A percentile compares a stretch with the other conserved stretches of the same genome.
Conservation (phyloP, 1,140 invertebrate species). For the Drosophila auraria region DNA sequence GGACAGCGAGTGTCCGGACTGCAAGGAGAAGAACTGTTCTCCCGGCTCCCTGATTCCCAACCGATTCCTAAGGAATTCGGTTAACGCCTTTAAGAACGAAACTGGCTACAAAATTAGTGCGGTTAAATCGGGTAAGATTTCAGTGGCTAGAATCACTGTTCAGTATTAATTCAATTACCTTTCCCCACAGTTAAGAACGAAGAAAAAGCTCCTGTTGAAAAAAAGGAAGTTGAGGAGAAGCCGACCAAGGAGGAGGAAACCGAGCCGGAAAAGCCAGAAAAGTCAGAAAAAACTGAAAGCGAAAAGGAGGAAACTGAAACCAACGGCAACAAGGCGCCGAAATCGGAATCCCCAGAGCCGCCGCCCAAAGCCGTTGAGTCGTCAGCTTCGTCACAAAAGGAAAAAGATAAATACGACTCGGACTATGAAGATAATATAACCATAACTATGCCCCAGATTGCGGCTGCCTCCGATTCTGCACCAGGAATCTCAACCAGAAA, state of each 20-base stretch:
- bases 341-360: constrained; percentile 32
- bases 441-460: constrained; percentile 85
- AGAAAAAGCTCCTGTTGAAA: constrained; percentile 28
- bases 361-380: constrained; percentile 2
- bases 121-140: constrained; percentile 55
- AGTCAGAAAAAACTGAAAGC: constrained; percentile 12
- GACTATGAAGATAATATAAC: constrained; percentile 87
- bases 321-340: constrained; percentile 31
- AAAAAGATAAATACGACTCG: constrained; percentile 85
- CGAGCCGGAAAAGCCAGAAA: background rate
- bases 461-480: constrained; percentile 25
- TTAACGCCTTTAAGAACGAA: constrained; percentile 95
- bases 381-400: constrained; percentile 53
- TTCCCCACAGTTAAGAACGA: constrained; percentile 23
- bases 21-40: constrained; percentile 95
- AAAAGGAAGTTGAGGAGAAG: constrained; percentile 32
- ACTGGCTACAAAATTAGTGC: constrained; percentile 89
- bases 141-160: too few relatives aligned
- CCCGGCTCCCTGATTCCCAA: constrained; percentile 97
- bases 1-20: constrained; percentile 97
- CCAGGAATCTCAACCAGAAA: constrained; percentile 16
- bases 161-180: background rate
- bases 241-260: constrained; percentile 8
- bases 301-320: constrained; percentile 27
- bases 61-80: constrained; percentile 94